Conservation (phyloP, 1,140 invertebrate genomes). For the Polypedilum pembai region DNA sequence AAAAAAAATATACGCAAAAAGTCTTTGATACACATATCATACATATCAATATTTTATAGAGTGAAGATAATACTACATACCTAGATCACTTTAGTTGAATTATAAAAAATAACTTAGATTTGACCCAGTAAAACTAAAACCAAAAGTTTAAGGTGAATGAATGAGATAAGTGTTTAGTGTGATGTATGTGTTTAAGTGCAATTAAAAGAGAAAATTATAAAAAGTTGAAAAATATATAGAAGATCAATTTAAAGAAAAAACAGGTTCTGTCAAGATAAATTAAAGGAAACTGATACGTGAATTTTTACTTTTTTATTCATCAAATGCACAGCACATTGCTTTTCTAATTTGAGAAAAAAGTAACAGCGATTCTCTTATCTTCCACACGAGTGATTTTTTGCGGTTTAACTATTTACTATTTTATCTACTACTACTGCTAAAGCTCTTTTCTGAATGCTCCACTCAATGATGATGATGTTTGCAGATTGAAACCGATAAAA, state of each 20-base stretch:
- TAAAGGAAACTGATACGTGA: background rate
- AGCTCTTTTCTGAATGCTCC: background rate
- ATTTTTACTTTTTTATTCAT: background rate
- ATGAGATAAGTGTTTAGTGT: background rate
- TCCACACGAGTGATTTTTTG: slow-evolving; percentile 16
- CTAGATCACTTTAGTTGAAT: background rate
- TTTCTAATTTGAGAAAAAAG: background rate
- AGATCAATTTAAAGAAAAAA: background rate
- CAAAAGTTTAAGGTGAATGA: background rate
- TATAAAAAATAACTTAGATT: background rate
- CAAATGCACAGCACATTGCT: background rate
- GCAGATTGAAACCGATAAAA: background rate
- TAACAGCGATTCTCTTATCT: background rate
- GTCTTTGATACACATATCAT: background rate
- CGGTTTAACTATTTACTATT: background rate
- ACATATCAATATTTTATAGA: no score
- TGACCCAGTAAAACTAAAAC: background rate
- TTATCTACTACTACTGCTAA: background rate
- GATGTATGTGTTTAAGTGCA: background rate
- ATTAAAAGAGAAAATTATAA: slow-evolving; percentile 16
- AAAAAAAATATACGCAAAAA: background rate
- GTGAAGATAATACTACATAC: no score
- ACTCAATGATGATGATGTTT: background rate
- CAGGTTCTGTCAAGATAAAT: slow-evolving; percentile 10
- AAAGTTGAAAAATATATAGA: background rate